Percentiles rank a stretch among this genome's conserved stretches.
phyloP scores from a whole-genome alignment of 2,113 vertebrate species.

The Eulacestoma nigropectus region DNA sequence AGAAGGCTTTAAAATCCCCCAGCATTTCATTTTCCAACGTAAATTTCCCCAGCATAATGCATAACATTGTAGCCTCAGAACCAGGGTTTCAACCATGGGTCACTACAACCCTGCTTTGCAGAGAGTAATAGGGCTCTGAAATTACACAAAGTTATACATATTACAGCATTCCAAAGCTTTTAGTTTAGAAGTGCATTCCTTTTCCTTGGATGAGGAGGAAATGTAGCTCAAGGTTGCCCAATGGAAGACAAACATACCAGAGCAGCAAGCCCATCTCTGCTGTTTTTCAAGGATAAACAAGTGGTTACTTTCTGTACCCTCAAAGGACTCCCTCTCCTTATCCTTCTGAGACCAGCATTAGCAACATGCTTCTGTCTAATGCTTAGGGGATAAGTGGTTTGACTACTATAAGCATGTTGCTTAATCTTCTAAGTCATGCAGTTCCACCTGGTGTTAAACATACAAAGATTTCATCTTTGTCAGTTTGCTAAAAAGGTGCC shows the following conservation, averaged over 20 bases:
- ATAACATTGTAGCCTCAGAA: not conserved
- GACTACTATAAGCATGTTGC: not conserved
- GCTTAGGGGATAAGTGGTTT: not conserved
- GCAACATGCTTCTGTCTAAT: not conserved
- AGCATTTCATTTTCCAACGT: not conserved
- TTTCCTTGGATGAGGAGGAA: not conserved
- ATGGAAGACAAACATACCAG: not conserved
- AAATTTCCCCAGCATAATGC: not conserved
- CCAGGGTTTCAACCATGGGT: not conserved
- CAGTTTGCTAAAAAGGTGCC: not conserved
- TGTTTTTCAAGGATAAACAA: not conserved
- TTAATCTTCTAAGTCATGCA: not conserved
- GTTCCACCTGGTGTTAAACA: conserved; percentile 10
- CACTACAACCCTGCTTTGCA: not conserved
- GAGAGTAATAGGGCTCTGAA: not conserved
- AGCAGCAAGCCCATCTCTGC: not conserved
- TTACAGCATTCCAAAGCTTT: not conserved
- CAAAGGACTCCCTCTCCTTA: not conserved
- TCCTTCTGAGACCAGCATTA: not conserved
- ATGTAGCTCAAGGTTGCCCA: not conserved
- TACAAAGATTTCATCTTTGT: not conserved
- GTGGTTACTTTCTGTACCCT: not conserved
- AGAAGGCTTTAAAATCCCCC: not conserved
- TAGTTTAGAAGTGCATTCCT: not conserved
- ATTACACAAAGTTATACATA: not conserved